phyloP scores from a whole-genome alignment of 30 jellyfish, hydroid and myxozoan species.

The Rhopilema esculentum region DNA sequence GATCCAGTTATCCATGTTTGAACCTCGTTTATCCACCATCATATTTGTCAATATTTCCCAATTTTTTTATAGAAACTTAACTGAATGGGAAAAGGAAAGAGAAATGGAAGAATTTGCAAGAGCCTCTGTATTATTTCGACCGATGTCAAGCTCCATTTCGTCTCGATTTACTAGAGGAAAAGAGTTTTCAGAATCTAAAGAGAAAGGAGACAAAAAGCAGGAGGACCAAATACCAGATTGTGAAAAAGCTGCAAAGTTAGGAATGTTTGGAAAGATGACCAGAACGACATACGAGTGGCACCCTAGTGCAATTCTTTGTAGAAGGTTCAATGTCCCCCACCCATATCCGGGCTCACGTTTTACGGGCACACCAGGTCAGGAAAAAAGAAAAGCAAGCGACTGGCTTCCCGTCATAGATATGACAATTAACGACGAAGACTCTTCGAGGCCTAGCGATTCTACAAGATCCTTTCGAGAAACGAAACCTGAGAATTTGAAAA shows the following conservation, averaged over 20 bases:
- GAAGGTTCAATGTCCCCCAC: slow-evolving; percentile 83
- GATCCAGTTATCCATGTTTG: too few relatives aligned
- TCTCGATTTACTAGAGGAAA: slow-evolving; percentile 88
- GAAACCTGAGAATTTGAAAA: background rate
- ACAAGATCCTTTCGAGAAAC: background rate
- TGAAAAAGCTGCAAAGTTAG: slow-evolving; percentile 85
- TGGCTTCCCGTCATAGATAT: slow-evolving; percentile 31
- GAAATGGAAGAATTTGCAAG: slow-evolving; percentile 87
- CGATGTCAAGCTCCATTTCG: slow-evolving; percentile 78
- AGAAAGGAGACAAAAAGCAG: background rate
- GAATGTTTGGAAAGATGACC: slow-evolving; percentile 85
- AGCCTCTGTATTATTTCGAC: slow-evolving; percentile 87
- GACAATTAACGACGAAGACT: background rate
- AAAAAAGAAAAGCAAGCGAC: slow-evolving; percentile 11
- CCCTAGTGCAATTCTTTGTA: slow-evolving; percentile 84
- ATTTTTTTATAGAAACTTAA: slow-evolving; percentile 29
- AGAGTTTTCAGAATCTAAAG: background rate
- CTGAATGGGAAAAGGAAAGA: slow-evolving; percentile 97
- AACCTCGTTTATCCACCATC: too few relatives aligned
- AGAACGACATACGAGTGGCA: slow-evolving; percentile 84
- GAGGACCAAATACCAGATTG: slow-evolving; percentile 28
- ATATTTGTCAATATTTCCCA: too few relatives aligned
- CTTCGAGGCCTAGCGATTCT: background rate
- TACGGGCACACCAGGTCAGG: slow-evolving; percentile 75
- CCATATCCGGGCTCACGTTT: slow-evolving; percentile 79